Evolutionary conservation across 2,113 vertebrate genomes (phyloP).

Genomic region (Epinephelus moara): DNA sequence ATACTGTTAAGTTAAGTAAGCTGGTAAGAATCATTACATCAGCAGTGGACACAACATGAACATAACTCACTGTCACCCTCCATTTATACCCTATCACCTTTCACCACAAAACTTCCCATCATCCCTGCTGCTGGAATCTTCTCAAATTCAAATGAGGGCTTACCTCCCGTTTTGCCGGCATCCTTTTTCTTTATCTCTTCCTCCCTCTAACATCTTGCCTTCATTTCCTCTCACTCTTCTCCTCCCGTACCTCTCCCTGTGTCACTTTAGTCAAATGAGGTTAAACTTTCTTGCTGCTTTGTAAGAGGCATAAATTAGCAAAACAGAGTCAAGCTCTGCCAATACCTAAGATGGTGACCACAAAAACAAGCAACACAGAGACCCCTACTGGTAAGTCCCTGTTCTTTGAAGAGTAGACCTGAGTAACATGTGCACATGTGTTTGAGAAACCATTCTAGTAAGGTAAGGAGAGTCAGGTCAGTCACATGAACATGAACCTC

Average conservation of each 20-base stretch:
- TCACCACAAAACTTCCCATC: constrained; percentile 22
- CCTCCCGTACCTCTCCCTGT: constrained; percentile 6
- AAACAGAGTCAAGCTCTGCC: constrained; percentile 32
- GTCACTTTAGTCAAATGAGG: constrained; percentile 37
- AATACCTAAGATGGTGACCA: background rate
- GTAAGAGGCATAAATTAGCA: constrained; percentile 29
- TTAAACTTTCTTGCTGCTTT: constrained; percentile 29
- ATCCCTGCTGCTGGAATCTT: constrained; percentile 41
- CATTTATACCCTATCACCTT: constrained; percentile 7
- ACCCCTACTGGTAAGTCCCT: background rate
- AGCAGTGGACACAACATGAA: constrained; percentile 20
- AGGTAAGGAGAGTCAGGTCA: background rate
- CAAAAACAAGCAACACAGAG: constrained; percentile 21
- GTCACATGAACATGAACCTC: background rate
- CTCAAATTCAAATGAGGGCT: constrained; percentile 68
- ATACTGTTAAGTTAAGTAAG: constrained; percentile 11
- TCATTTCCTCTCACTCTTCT: background rate
- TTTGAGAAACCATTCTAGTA: background rate
- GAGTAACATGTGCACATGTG: background rate
- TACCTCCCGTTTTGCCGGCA: constrained; percentile 41
- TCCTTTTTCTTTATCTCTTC: constrained; percentile 30
- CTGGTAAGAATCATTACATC: constrained; percentile 1
- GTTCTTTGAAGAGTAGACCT: constrained; percentile 19
- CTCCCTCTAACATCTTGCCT: constrained; percentile 17
- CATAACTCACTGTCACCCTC: background rate